These are phyloP conservation scores for Ischnura elegans DNA, from an alignment of 2,888 invertebrate species.

Conservation along the genomic window DNA sequence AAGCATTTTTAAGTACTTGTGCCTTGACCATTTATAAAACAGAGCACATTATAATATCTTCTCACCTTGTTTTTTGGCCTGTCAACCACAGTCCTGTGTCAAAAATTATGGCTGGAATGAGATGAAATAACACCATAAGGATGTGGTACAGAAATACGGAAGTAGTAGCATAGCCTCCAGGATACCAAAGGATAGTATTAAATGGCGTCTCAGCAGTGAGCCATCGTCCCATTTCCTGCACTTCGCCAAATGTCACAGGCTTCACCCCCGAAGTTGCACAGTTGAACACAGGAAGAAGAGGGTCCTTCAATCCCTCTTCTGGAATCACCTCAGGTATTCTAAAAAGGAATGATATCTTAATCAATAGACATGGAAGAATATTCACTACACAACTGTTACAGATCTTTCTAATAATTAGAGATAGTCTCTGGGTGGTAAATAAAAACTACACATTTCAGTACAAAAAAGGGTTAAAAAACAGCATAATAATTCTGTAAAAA, in stretches of 20 bases:
- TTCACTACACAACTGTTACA: no score
- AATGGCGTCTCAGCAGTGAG: slow-evolving; percentile 80
- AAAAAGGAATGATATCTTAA: neutral
- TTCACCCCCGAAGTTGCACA: slow-evolving; percentile 48
- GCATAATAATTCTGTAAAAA: no score
- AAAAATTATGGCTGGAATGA: slow-evolving; percentile 78
- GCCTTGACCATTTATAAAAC: neutral
- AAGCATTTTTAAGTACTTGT: neutral
- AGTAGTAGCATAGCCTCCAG: slow-evolving; percentile 81
- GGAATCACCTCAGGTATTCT: slow-evolving; percentile 17
- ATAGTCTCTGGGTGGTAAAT: no score
- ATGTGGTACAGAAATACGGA: slow-evolving; percentile 83
- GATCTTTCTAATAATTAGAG: no score
- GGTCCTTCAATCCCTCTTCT: slow-evolving; percentile 43
- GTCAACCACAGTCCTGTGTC: slow-evolving; percentile 77
- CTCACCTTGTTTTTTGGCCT: slow-evolving; percentile 77
- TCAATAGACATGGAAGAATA: no score
- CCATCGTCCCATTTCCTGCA: slow-evolving; percentile 30
- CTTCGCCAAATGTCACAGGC: slow-evolving; percentile 38
- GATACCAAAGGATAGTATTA: slow-evolving; percentile 85
- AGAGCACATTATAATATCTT: no score
- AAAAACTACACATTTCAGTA: no score
- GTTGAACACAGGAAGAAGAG: slow-evolving; percentile 62
- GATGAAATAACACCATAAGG: slow-evolving; percentile 79
- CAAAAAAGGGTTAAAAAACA: no score